Conservation (phyloP, 2,888 invertebrate genomes). For the Nomada hirtipes region DNA sequence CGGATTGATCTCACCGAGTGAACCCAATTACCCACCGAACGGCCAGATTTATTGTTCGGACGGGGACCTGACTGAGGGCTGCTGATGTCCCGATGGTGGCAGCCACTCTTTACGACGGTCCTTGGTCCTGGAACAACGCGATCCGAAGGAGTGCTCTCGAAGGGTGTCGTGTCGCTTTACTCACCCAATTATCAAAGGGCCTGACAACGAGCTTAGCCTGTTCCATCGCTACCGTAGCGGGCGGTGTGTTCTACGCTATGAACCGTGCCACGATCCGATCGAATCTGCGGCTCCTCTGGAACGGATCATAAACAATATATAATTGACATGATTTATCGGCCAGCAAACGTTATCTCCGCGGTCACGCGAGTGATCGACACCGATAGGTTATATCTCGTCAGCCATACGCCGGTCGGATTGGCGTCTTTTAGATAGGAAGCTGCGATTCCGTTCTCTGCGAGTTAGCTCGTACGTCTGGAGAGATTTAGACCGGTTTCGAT, state of each 20-base stretch:
- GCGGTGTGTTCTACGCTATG: constrained; percentile 45
- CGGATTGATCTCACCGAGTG: constrained; percentile 84
- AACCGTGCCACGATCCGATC: constrained; percentile 57
- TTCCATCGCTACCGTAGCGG: constrained; percentile 48
- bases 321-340: constrained; percentile 81
- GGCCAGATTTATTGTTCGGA: constrained; percentile 83
- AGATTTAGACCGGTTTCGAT: constrained; percentile 21
- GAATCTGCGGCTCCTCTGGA: constrained; percentile 33
- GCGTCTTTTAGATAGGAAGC: constrained; percentile 4
- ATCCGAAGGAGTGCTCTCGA: constrained; percentile 60
- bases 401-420: constrained; percentile 17
- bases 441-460: not conserved
- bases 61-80: constrained; percentile 78
- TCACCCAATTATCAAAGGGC: constrained; percentile 82
- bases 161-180: constrained; percentile 79
- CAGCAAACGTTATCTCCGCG: constrained; percentile 54
- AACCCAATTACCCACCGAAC: constrained; percentile 84
- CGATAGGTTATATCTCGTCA: constrained; percentile 58
- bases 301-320: constrained; percentile 82
- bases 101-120: constrained; percentile 77
- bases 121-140: constrained; percentile 65
- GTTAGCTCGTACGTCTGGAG: not conserved
- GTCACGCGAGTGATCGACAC: constrained; percentile 69
- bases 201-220: constrained; percentile 75
- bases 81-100: constrained; percentile 79